A percentile compares a stretch with the other conserved stretches of the same genome.
Conservation (phyloP, 2,797 vertebrate genomes). For the Smutsia temminckii region DNA sequence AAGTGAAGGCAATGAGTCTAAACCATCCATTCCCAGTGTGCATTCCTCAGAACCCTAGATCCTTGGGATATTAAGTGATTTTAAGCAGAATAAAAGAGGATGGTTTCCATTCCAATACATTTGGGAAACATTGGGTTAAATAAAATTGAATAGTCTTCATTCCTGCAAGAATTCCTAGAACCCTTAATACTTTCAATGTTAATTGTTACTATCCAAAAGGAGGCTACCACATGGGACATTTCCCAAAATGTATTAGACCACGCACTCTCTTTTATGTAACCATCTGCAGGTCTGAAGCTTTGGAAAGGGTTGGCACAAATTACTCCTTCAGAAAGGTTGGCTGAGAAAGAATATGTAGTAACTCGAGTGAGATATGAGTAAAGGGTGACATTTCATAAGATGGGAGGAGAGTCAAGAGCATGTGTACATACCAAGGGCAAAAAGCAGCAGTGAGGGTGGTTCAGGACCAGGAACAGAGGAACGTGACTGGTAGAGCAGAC, state of each 20-base stretch:
- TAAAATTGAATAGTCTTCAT: background rate
- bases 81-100: background rate
- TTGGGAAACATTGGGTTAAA: background rate
- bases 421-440: background rate
- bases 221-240: background rate
- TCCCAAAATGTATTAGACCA: background rate
- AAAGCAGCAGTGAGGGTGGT: background rate
- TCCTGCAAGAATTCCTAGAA: background rate
- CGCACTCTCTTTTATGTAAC: background rate
- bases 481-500: background rate
- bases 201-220: background rate
- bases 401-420: background rate
- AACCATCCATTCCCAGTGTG: background rate
- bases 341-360: background rate
- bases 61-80: background rate
- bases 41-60: background rate
- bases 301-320: background rate
- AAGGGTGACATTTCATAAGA: background rate
- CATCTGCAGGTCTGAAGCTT: background rate
- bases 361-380: background rate
- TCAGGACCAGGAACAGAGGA: background rate
- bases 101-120: background rate
- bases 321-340: background rate
- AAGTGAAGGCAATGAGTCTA: background rate
- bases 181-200: background rate